A percentile compares a stretch with the other conserved stretches of the same genome.
These are phyloP conservation scores for Embiotoca jacksoni DNA, from an alignment of 2,113 vertebrate genomes.

Conservation along the genomic window DNA sequence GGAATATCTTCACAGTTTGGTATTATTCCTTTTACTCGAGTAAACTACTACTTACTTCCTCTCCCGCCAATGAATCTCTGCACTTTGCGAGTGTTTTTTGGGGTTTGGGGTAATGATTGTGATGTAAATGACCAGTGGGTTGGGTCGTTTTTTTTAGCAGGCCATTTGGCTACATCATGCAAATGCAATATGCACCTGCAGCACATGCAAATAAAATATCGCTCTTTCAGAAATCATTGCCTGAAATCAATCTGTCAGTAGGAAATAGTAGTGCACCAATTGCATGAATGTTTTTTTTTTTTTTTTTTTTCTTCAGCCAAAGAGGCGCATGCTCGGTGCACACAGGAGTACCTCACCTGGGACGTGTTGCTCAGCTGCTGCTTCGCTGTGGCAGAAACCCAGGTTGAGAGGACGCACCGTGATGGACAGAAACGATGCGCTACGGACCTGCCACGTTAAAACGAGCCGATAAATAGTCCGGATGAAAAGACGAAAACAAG, in stretches of 20 bases:
- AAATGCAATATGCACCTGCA: conserved; percentile 33
- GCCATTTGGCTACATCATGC: conserved; percentile 36
- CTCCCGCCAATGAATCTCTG: too few relatives aligned
- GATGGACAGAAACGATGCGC: conserved; percentile 19
- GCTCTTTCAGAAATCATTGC: background rate
- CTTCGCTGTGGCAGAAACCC: background rate
- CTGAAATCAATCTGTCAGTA: background rate
- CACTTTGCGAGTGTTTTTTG: too few relatives aligned
- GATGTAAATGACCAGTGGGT: too few relatives aligned
- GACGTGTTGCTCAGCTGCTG: conserved; percentile 64
- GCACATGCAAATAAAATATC: conserved; percentile 51
- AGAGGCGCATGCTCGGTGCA: conserved; percentile 51
- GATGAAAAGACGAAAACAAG: conserved; percentile 35
- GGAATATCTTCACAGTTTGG: too few relatives aligned
- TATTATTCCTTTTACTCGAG: too few relatives aligned
- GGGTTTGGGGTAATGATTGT: too few relatives aligned
- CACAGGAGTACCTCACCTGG: conserved; percentile 42
- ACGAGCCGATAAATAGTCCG: conserved; percentile 11
- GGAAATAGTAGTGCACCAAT: background rate
- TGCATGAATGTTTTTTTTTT: background rate
- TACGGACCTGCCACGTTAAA: background rate
- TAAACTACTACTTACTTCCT: too few relatives aligned
- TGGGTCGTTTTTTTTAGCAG: too few relatives aligned
- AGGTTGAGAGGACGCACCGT: background rate
- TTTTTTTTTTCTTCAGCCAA: background rate